Conservation (phyloP, 2,888 invertebrate genomes). For the Aporophyla nigra region DNA sequence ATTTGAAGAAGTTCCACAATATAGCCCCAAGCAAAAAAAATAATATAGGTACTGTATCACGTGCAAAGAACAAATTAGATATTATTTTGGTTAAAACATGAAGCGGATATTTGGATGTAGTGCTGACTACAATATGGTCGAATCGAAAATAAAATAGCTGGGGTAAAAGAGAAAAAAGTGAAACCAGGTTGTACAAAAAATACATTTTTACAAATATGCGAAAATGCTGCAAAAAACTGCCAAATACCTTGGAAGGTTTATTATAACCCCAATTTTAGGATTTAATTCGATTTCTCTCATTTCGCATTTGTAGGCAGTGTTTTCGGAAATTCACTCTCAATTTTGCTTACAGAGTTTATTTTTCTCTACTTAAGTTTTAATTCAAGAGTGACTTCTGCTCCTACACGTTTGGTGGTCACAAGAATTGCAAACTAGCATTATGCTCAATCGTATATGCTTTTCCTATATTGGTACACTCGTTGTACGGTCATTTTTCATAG, state of each 20-base stretch:
- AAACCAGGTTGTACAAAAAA: not conserved
- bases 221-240: not conserved
- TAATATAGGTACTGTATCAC: too few relatives aligned
- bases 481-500: slow-evolving; percentile 47
- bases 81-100: not conserved
- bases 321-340: not conserved
- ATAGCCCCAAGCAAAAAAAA: not conserved
- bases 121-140: not conserved
- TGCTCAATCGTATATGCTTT: slow-evolving; percentile 52
- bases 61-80: not conserved
- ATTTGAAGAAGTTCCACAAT: slow-evolving; percentile 33
- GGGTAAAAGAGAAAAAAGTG: not conserved
- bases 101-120: not conserved
- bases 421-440: slow-evolving; percentile 57
- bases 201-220: not conserved
- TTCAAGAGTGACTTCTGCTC: slow-evolving; percentile 5
- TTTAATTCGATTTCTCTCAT: not conserved
- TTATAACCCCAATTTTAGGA: not conserved
- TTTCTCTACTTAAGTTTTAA: not conserved
- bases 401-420: not conserved
- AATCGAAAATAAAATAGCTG: not conserved
- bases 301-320: not conserved
- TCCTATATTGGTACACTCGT: slow-evolving; percentile 54
- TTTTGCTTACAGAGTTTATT: too few relatives aligned
- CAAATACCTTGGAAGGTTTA: not conserved